Evolutionary conservation across 2,888 invertebrate genomes (phyloP), one percentile per base, ranked within the genome.

Genomic region (Lamellibrachia columna): DNA sequence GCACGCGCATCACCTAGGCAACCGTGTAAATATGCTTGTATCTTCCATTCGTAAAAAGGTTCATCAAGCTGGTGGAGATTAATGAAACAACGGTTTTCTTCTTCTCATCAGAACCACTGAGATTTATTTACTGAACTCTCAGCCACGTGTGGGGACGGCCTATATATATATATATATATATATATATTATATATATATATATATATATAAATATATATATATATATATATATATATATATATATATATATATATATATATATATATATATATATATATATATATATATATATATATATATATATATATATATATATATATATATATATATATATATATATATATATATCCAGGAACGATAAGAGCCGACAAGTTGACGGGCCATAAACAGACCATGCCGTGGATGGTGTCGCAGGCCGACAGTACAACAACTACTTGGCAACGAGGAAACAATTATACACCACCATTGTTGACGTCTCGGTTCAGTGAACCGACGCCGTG

Each of bases 181-280:
- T n/a, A 40, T 1, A 1, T 0, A 0, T 1, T 40, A 40, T 40
- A 40, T 40, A 40, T 40, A 40, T 40, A 40, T 40, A 40, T 40
- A 40, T 40, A 40, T 40, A 40, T 40, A 40, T 40, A 40, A 0
- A 40, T 40, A 40, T 40, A 40, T 40, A 40, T 40, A 40, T 40
- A 40, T 40, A 40, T 40, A 40, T 40, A 40, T 40, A 40, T 40
- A 40, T 40, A 40, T 40, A 40, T 40, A n/a, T 90, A n/a, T 90
- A 90, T 15, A 90, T 90, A 90, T 90, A 90, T 90, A 90, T 90
- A 90, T 90, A 90, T 90, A 90, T 90, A 90, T 90, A 90, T 90
- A 90, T 90, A 90, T 90, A 90, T 90, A 90, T 90, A n/a, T 90
- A n/a, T 22, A 22, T 22, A 22, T 22, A 90, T 90, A 90, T 1